Evolutionary conservation across 2,888 invertebrate genomes (phyloP).

Genomic region (Cremastinae sp.): DNA sequence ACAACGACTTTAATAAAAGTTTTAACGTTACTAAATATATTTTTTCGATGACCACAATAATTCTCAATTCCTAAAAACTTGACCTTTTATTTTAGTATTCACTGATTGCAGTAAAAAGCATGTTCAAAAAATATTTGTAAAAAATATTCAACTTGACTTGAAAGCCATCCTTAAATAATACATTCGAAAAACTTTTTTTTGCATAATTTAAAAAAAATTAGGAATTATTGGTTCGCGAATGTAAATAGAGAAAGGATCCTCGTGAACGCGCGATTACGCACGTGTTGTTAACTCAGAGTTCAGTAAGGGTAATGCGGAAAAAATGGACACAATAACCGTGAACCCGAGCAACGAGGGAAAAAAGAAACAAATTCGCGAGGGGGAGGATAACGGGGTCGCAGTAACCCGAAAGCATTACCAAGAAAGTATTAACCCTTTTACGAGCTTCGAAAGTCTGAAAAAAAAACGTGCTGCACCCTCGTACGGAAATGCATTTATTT

Average conservation of each 20-base stretch:
- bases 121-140: too few species aligned
- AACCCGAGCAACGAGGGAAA: slow-evolving; percentile 44
- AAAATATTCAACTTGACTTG: too few species aligned
- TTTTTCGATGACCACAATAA: too few species aligned
- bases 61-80: too few species aligned
- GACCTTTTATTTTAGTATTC: too few species aligned
- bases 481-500: slow-evolving; percentile 18
- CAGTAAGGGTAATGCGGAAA: slow-evolving; percentile 43
- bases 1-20: too few species aligned
- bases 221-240: neutral
- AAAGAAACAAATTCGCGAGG: neutral
- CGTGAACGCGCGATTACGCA: slow-evolving; percentile 50
- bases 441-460: neutral
- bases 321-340: slow-evolving; percentile 53
- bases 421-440: slow-evolving; percentile 48
- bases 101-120: too few species aligned
- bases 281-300: slow-evolving; percentile 56
- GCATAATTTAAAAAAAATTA: too few species aligned
- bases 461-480: too few species aligned
- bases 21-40: too few species aligned
- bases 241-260: slow-evolving; percentile 16
- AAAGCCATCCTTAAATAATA: too few species aligned
- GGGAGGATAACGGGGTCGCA: slow-evolving; percentile 34
- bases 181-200: too few species aligned
- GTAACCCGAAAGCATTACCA: slow-evolving; percentile 16